A percentile compares a stretch with the other conserved stretches of the same genome.
Conservation (phyloP, 1,140 invertebrate genomes). For the Drosophila parabipectinata region DNA sequence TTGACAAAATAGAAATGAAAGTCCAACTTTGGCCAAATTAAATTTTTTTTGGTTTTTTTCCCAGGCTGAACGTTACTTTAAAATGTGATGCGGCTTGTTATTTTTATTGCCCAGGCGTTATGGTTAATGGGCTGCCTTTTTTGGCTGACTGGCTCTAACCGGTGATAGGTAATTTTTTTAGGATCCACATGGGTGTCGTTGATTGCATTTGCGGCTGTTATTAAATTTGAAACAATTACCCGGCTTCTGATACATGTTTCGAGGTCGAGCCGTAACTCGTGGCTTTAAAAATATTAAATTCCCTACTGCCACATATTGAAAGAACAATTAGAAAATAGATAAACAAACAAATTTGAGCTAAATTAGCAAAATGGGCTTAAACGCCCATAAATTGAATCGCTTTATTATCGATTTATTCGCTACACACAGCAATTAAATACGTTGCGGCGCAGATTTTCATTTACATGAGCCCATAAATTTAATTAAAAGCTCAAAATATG, state of each 20-base stretch:
- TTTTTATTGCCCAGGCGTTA: slow-evolving; percentile 60
- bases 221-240: slow-evolving; percentile 34
- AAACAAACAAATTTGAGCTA: slow-evolving; percentile 19
- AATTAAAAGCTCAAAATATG: slow-evolving; percentile 34
- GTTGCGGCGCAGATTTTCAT: slow-evolving; percentile 44
- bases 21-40: slow-evolving; percentile 35
- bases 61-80: slow-evolving; percentile 41
- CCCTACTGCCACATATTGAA: not conserved
- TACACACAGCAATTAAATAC: slow-evolving; percentile 32
- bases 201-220: slow-evolving; percentile 22
- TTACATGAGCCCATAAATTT: slow-evolving; percentile 44
- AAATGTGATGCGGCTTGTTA: slow-evolving; percentile 70
- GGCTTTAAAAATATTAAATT: not conserved
- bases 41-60: slow-evolving; percentile 35
- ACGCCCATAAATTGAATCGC: slow-evolving; percentile 39
- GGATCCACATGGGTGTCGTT: slow-evolving; percentile 50
- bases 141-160: slow-evolving; percentile 10
- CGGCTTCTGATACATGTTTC: not conserved
- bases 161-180: slow-evolving; percentile 66
- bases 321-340: not conserved
- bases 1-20: not conserved
- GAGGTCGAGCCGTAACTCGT: not conserved
- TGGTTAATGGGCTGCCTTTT: slow-evolving; percentile 38
- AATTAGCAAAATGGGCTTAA: slow-evolving; percentile 43
- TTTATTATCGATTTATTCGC: slow-evolving; percentile 30